A percentile compares a stretch with the other conserved stretches of the same genome.
These are phyloP conservation scores for Zaprionus inermis DNA, from an alignment of 1,140 invertebrate genomes.

Conservation along the genomic window DNA sequence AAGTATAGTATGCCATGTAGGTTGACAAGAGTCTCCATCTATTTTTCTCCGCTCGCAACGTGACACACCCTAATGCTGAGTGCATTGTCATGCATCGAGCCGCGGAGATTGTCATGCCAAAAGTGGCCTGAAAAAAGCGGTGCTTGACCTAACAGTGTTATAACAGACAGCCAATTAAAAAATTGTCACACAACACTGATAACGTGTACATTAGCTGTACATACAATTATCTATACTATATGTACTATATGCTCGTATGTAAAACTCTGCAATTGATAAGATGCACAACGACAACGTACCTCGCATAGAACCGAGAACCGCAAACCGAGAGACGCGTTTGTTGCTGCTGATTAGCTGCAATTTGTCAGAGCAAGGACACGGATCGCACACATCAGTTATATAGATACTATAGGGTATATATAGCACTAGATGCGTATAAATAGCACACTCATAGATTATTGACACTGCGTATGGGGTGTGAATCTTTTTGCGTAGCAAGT, in stretches of 20 bases:
- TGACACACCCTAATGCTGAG: conserved; percentile 54
- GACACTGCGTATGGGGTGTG: background rate
- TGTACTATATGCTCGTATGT: conserved; percentile 38
- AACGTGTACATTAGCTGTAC: conserved; percentile 11
- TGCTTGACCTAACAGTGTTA: conserved; percentile 77
- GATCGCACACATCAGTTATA: conserved; percentile 26
- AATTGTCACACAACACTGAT: conserved; percentile 55
- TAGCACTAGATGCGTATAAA: conserved; percentile 27
- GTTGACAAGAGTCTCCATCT: conserved; percentile 18
- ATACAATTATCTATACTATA: background rate
- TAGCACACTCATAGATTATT: conserved; percentile 4
- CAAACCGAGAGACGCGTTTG: no score
- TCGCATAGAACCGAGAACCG: conserved; percentile 41
- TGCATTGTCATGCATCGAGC: conserved; percentile 47
- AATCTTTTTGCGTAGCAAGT: background rate
- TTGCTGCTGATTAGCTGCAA: conserved; percentile 67
- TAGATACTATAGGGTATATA: conserved; percentile 6
- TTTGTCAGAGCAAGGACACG: conserved; percentile 76
- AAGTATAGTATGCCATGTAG: background rate
- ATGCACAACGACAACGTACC: conserved; percentile 42
- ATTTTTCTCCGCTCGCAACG: conserved; percentile 3
- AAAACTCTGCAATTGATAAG: conserved; percentile 79
- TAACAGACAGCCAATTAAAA: conserved; percentile 59
- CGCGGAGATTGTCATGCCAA: conserved; percentile 50
- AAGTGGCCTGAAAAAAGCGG: conserved; percentile 44